Percentiles rank a stretch among this genome's conserved stretches.
Conservation (phyloP, 2,888 invertebrate genomes). For the Dynastes maya region DNA sequence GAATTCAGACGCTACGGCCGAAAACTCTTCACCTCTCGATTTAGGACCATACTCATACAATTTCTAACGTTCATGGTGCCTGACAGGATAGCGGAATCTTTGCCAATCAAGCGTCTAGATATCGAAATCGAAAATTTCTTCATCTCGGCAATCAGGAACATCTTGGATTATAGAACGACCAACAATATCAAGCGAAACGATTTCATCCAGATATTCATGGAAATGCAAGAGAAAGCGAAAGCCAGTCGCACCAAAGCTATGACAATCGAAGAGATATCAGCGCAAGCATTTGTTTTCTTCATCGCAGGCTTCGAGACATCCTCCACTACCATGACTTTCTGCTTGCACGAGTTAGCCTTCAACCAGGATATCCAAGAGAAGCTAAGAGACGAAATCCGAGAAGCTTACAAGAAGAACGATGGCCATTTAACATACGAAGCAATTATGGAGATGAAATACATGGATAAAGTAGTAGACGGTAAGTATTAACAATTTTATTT, state of each 20-base stretch:
- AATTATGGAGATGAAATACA: conserved; percentile 26
- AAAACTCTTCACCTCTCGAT: conserved; percentile 49
- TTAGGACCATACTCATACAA: background rate
- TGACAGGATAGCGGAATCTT: background rate
- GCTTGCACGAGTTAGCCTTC: conserved; percentile 33
- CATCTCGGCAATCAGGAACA: background rate
- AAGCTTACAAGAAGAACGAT: background rate
- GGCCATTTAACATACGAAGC: conserved; percentile 24
- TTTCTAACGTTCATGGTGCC: conserved; percentile 3
- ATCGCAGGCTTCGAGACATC: conserved; percentile 30
- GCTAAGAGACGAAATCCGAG: conserved; percentile 2
- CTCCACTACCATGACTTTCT: conserved; percentile 31
- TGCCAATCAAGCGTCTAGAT: background rate
- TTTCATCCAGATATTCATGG: conserved; percentile 34
- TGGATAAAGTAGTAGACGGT: conserved; percentile 35
- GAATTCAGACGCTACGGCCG: conserved; percentile 64
- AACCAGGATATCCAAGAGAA: conserved; percentile 29
- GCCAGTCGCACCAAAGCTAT: background rate
- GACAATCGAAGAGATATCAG: conserved; percentile 20
- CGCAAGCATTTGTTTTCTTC: conserved; percentile 23
- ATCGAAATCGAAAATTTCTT: conserved; percentile 27
- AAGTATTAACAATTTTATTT: background rate
- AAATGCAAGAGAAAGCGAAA: conserved; percentile 30
- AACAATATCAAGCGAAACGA: conserved; percentile 8
- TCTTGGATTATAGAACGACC: conserved; percentile 3